Conservation (phyloP, 2,888 invertebrate species). For the Gymnoscelis rufifasciata region DNA sequence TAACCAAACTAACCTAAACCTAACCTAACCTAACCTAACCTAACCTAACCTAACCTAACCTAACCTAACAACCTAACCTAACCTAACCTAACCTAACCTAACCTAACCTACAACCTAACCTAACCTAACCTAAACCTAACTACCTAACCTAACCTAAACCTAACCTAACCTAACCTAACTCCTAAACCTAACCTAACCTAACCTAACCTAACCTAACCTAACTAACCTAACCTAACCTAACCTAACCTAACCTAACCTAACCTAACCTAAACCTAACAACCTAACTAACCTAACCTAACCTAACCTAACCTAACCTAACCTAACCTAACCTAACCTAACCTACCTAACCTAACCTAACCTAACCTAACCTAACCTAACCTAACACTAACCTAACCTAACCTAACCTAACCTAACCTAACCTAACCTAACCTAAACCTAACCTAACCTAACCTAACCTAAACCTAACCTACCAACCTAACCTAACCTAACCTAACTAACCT, state of each 20-base stretch:
- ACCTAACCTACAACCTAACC: conserved; percentile 19
- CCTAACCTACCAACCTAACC: conserved; percentile 29
- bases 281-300: conserved; percentile 18
- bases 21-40: conserved; percentile 16
- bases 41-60: conserved; percentile 11
- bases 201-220: conserved; percentile 18
- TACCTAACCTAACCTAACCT: conserved; percentile 24
- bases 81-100: conserved; percentile 16
- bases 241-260: conserved; percentile 7
- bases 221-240: conserved; percentile 16
- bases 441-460: conserved; percentile 27
- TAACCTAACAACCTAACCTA: conserved; percentile 13
- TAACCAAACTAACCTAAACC: conserved; percentile 11
- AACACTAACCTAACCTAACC: conserved; percentile 28
- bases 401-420: conserved; percentile 13
- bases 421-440: conserved; percentile 27
- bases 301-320: conserved; percentile 31
- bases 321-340: conserved; percentile 27
- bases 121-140: conserved; percentile 18
- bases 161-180: conserved; percentile 19
- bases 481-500: conserved; percentile 32
- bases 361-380: conserved; percentile 31
- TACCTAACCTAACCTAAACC: conserved; percentile 18
- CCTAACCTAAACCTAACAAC: conserved; percentile 19
- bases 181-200: conserved; percentile 14